These are phyloP conservation scores for Ctenopoma multispine DNA, from an alignment of 2,797 vertebrate species.

Conservation along the genomic window DNA sequence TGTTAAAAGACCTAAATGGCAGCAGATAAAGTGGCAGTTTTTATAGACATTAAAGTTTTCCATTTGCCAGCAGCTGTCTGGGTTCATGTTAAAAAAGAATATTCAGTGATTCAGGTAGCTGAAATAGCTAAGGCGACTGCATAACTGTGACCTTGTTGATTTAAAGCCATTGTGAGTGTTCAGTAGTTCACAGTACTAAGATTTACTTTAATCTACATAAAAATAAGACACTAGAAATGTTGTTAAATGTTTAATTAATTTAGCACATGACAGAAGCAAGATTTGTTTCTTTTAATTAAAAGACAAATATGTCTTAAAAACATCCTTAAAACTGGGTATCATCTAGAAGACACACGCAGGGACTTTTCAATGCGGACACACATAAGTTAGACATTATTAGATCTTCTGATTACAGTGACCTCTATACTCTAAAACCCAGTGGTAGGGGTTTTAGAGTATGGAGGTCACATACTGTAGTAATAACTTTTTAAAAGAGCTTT, in stretches of 20 bases:
- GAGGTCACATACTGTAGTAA: background rate
- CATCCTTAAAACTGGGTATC: background rate
- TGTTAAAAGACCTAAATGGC: background rate
- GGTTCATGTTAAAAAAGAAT: constrained; percentile 2
- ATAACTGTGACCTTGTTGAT: no score
- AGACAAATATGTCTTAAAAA: background rate
- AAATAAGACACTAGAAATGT: background rate
- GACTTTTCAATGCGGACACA: background rate
- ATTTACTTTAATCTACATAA: no score
- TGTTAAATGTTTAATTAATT: background rate
- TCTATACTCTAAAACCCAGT: background rate
- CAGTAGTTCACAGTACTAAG: background rate
- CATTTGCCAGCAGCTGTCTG: constrained; percentile 2
- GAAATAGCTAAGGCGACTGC: background rate
- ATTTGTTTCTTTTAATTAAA: background rate
- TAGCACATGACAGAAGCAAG: background rate
- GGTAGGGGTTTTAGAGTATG: background rate
- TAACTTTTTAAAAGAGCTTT: background rate
- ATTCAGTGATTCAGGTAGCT: background rate
- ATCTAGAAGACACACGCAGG: background rate
- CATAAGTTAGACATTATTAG: background rate
- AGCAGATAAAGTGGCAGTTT: background rate
- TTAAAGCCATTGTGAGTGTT: background rate
- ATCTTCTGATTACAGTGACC: background rate
- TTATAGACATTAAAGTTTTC: background rate